phyloP scores from a whole-genome alignment of 2,888 invertebrate species.

The Aporophyla nigra region DNA sequence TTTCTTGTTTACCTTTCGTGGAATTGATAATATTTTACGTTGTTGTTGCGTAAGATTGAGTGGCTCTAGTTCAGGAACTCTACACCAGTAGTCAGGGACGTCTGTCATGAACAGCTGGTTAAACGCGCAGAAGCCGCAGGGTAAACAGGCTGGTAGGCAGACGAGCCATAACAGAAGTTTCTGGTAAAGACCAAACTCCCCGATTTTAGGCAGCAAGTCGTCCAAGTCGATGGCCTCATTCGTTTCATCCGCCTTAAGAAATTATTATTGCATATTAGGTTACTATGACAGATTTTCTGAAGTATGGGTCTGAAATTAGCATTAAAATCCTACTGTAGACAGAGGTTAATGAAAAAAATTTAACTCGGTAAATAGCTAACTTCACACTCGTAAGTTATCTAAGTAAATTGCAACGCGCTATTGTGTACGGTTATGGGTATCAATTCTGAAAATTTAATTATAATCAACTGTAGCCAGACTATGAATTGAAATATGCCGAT shows the following conservation, averaged over 20 bases:
- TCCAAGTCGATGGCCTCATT: constrained; percentile 94
- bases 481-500: not conserved
- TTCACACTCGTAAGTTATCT: not conserved
- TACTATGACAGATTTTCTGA: constrained; percentile 7
- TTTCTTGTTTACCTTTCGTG: constrained; percentile 85
- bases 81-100: constrained; percentile 96
- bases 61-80: constrained; percentile 92
- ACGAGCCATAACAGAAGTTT: constrained; percentile 96
- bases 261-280: constrained; percentile 37
- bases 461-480: not conserved
- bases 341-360: not conserved
- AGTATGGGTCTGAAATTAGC: constrained; percentile 19
- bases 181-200: constrained; percentile 97
- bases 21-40: constrained; percentile 93
- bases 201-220: constrained; percentile 95
- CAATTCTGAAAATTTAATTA: constrained; percentile 2
- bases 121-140: constrained; percentile 97
- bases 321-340: constrained; percentile 1
- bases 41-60: constrained; percentile 90
- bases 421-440: not conserved
- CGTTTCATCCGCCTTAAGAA: constrained; percentile 46
- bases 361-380: not conserved
- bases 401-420: not conserved
- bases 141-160: constrained; percentile 96
- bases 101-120: constrained; percentile 98